phyloP scores from a whole-genome alignment of 2,888 invertebrate genomes.

The Dioctria linearis region DNA sequence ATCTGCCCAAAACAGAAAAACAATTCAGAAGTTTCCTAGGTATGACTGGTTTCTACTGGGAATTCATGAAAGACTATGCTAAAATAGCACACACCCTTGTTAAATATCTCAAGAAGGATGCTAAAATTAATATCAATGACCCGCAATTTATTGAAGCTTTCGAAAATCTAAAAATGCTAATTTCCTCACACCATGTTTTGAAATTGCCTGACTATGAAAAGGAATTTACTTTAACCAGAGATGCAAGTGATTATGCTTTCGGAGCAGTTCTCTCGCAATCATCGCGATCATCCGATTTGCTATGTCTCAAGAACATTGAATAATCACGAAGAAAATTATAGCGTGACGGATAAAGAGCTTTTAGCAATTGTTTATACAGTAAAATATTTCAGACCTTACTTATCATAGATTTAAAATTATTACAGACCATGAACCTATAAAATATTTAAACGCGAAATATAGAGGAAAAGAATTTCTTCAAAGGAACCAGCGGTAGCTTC shows the following conservation, averaged over 20 bases:
- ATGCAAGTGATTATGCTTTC: constrained; percentile 52
- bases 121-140: constrained; percentile 22
- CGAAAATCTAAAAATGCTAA: constrained; percentile 56
- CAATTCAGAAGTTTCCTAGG: constrained; percentile 24
- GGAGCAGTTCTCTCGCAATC: constrained; percentile 4
- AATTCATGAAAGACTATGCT: constrained; percentile 8
- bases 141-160: constrained; percentile 55
- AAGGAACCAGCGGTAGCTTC: too few species aligned
- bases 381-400: too few species aligned
- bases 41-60: constrained; percentile 2
- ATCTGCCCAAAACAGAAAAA: constrained; percentile 9
- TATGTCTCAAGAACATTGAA: constrained; percentile 56
- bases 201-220: constrained; percentile 48
- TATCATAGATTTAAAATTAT: too few species aligned
- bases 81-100: constrained; percentile 20
- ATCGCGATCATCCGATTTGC: constrained; percentile 54
- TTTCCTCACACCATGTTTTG: constrained; percentile 50
- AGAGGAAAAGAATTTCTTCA: too few species aligned
- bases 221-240: constrained; percentile 52
- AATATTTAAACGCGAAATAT: too few species aligned
- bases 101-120: too few species aligned
- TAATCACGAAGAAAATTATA: constrained; percentile 55
- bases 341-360: constrained; percentile 56
- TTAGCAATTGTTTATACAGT: too few species aligned
- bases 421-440: too few species aligned